Percentiles rank a stretch among this genome's conserved stretches.
phyloP scores from a whole-genome alignment of 2,888 invertebrate species.

The Synanthedon andrenaeformis region DNA sequence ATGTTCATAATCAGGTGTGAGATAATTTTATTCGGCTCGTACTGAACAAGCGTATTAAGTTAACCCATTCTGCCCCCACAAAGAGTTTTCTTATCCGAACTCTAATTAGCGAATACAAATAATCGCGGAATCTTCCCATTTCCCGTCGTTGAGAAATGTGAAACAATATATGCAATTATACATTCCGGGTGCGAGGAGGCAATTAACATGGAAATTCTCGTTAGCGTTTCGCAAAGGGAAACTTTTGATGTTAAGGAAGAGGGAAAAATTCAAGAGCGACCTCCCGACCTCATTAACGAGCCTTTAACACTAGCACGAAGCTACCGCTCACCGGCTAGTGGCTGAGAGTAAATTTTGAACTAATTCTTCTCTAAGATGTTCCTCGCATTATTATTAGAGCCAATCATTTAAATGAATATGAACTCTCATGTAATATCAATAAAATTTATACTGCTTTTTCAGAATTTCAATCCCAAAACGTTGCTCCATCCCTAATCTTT shows the following conservation, averaged over 20 bases:
- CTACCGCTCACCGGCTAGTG: constrained; percentile 25
- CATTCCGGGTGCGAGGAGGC: constrained; percentile 49
- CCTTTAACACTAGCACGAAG: constrained; percentile 46
- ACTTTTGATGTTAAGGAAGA: constrained; percentile 63
- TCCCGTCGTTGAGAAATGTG: constrained; percentile 35
- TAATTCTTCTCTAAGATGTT: background rate
- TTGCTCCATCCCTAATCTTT: too few relatives aligned
- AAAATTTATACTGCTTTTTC: too few relatives aligned
- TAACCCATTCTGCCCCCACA: constrained; percentile 23
- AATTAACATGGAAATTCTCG: constrained; percentile 65
- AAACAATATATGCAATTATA: constrained; percentile 64
- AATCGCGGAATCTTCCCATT: constrained; percentile 40
- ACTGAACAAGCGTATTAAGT: constrained; percentile 19
- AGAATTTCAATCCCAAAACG: too few relatives aligned
- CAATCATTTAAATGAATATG: too few relatives aligned
- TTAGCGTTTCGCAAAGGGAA: constrained; percentile 58
- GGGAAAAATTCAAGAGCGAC: constrained; percentile 49
- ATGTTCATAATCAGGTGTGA: too few relatives aligned
- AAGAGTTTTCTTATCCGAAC: constrained; percentile 34
- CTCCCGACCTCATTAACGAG: constrained; percentile 56
- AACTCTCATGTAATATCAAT: too few relatives aligned
- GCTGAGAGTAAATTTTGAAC: constrained; percentile 25
- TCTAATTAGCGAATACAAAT: constrained; percentile 42
- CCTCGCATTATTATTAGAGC: too few relatives aligned
- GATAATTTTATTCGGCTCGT: background rate